A percentile compares a stretch with the other conserved stretches of the same genome.
Evolutionary conservation across 2,888 invertebrate genomes (phyloP).

Genomic region (Megalurothrips usitatus): DNA sequence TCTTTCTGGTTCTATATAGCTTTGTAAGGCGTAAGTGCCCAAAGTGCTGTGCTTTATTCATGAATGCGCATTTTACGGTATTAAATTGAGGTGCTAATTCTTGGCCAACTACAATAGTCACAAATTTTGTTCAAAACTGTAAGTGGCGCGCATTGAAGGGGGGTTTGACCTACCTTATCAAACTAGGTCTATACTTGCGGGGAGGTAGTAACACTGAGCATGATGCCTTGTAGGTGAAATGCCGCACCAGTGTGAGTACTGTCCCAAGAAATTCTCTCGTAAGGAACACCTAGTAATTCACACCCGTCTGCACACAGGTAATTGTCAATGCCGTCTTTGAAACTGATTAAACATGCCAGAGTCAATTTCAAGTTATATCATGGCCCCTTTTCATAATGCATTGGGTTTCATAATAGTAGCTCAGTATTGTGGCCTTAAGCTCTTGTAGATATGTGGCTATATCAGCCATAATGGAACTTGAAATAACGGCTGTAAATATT

Average conservation of each 20-base stretch:
- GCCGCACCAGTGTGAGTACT: conserved; percentile 43
- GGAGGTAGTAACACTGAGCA: conserved; percentile 22
- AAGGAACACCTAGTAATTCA: conserved; percentile 64
- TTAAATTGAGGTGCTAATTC: background rate
- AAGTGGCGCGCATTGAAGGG: conserved; percentile 44
- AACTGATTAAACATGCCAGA: background rate
- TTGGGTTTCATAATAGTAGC: background rate
- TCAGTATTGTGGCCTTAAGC: conserved; percentile 11
- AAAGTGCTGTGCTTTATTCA: conserved; percentile 14
- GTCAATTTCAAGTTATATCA: background rate
- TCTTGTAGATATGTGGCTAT: conserved; percentile 5
- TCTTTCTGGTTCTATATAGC: conserved; percentile 55
- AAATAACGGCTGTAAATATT: conserved; percentile 17
- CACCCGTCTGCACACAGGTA: conserved; percentile 57
- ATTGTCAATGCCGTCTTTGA: conserved; percentile 25
- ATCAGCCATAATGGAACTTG: conserved; percentile 19
- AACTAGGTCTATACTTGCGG: conserved; percentile 41
- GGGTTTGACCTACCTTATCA: conserved; percentile 43
- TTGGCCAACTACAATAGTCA: conserved; percentile 23
- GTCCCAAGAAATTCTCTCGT: conserved; percentile 71
- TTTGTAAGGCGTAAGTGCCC: background rate
- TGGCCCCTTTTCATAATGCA: background rate
- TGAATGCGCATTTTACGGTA: conserved; percentile 14
- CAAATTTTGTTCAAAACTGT: conserved; percentile 39
- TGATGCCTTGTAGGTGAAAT: conserved; percentile 38